Evolutionary conservation across 2,888 invertebrate genomes (phyloP).

Genomic region (Acronicta aceris): DNA sequence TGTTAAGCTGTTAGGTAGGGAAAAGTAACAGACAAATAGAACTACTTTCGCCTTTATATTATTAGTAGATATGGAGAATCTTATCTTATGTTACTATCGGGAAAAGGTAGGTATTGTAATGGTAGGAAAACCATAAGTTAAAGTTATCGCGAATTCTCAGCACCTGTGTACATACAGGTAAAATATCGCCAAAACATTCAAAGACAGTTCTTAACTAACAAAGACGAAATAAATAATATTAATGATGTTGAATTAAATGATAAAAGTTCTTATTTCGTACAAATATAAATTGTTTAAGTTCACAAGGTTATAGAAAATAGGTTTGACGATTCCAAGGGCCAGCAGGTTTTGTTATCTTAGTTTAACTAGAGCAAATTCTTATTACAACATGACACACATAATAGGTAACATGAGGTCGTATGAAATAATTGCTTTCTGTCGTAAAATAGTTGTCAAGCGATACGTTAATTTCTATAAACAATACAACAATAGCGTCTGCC

Average conservation of each 20-base stretch:
- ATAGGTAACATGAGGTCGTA: slow-evolving; percentile 17
- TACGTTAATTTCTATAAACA: slow-evolving; percentile 23
- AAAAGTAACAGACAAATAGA: too few relatives aligned
- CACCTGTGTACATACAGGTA: slow-evolving; percentile 18
- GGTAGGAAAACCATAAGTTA: neutral
- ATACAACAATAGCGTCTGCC: slow-evolving; percentile 27
- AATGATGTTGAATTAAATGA: neutral
- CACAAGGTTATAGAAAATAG: slow-evolving; percentile 18
- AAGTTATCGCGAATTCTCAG: neutral
- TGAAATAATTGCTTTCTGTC: slow-evolving; percentile 30
- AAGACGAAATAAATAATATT: slow-evolving; percentile 1
- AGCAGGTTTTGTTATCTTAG: slow-evolving; percentile 25
- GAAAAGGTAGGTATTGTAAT: too few relatives aligned
- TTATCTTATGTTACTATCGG: neutral
- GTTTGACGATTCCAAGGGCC: slow-evolving; percentile 7
- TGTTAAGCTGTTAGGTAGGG: too few relatives aligned
- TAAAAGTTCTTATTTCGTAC: neutral
- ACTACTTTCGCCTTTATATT: too few relatives aligned
- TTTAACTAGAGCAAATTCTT: slow-evolving; percentile 25
- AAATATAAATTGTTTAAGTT: slow-evolving; percentile 6
- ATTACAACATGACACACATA: slow-evolving; percentile 15
- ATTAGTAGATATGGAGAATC: too few relatives aligned
- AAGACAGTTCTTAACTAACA: neutral
- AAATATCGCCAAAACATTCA: neutral
- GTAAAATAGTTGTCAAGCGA: slow-evolving; percentile 11